Conservation (phyloP, 2,797 vertebrate genomes). For the Chelon labrosus region DNA sequence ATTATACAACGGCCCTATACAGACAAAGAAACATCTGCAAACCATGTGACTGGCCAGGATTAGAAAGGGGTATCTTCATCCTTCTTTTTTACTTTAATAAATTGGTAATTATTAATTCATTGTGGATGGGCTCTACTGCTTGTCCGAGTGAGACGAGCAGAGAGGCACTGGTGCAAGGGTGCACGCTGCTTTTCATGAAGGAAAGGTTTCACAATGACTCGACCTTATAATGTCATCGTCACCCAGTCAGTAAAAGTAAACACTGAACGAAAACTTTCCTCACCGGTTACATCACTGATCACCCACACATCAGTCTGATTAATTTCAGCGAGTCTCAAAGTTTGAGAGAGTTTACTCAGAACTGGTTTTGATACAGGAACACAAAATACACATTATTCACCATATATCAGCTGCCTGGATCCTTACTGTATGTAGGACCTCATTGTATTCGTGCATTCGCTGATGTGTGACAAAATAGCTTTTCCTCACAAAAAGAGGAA, state of each 20-base stretch:
- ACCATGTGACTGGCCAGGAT: not conserved
- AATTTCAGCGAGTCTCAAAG: not conserved
- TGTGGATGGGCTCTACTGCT: not conserved
- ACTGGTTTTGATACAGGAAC: not conserved
- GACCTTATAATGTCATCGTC: not conserved
- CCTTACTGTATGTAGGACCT: not conserved
- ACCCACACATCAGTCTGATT: not conserved
- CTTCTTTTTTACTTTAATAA: not conserved
- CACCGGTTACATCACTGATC: not conserved
- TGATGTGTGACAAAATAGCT: not conserved
- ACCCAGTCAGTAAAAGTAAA: too few species aligned
- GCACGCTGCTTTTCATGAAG: not conserved
- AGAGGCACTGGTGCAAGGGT: not conserved
- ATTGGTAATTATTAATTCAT: constrained; percentile 8
- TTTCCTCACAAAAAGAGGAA: not conserved
- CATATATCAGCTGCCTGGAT: not conserved
- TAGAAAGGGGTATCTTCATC: not conserved
- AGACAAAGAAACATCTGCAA: constrained; percentile 9
- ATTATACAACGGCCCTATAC: not conserved
- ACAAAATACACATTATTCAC: not conserved
- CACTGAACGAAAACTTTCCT: constrained; percentile 4
- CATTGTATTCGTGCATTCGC: not conserved
- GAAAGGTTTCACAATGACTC: not conserved
- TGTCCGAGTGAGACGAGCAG: not conserved
- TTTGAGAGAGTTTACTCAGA: not conserved